Base-by-base conservation (phyloP, 1,140 invertebrate species). In the Zaprionus tsacasi region DNA sequence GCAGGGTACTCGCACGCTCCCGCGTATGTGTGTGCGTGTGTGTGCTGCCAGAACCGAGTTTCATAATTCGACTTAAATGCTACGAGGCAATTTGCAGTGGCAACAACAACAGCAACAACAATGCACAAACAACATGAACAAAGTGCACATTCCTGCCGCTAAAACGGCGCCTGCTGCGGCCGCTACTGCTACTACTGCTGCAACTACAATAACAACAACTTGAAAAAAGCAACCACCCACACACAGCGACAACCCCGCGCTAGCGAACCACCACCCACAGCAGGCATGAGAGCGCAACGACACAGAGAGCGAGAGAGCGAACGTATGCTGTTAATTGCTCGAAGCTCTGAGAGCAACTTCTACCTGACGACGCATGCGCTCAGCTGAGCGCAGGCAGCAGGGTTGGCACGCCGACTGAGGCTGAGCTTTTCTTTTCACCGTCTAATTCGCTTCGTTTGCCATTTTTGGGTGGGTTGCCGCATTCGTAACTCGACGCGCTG, bases 21-120 rank as follows among this genome's bases (percentile, higher is more conserved):
- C 43, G 13, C 15, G 74, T 11, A 25, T 1, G n/a, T 35, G 59
- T 7, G 12, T 40, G n/a, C n/a, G 38, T 25, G 17, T 38, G 55
- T 35, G 10, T 35, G 57, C 43, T 58, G 54, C 54, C 25, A 63
- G 52, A 74, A 40, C 70, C 65, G 56, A 70, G 70, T 78, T 89
- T 88, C 85, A 88, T 88, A 88, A 88, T 89, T 88, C 83, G 82
- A 82, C 83, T 88, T 87, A 87, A 87, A 87, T 82, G 82, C 82
- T 87, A 81, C 82, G 70, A 80, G 82, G 82, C 82, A 87, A 87
- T 87, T 87, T 87, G 63, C 82, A 88, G 83, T 79, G 78, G 82
- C 57, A 77, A 35, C 54, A 69, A 40, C 21, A 21, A 35, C 54
- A 69, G 35, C 21, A 21, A 21, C 65, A 70, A 61, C 70, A 74